These are phyloP conservation scores for Apocheima hispidaria DNA, from an alignment of 2,888 invertebrate species.

Conservation along the genomic window DNA sequence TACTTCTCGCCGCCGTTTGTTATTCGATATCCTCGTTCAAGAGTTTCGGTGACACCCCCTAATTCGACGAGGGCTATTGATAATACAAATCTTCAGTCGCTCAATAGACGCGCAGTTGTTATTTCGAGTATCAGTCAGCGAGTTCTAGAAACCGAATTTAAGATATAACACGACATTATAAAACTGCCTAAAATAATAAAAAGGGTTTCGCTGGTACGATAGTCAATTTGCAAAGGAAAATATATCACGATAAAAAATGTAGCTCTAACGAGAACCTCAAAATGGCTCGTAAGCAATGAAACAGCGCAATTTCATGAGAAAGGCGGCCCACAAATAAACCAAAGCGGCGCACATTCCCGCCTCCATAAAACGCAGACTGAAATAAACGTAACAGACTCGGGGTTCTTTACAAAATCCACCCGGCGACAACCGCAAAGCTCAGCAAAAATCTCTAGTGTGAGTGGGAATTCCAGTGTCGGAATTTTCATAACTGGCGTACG, in stretches of 20 bases:
- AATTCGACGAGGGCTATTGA: conserved; percentile 50
- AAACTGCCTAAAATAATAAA: conserved; percentile 57
- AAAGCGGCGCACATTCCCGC: conserved; percentile 82
- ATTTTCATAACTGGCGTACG: conserved; percentile 82
- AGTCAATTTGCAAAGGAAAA: conserved; percentile 72
- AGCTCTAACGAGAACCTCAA: conserved; percentile 78
- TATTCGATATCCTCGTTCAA: conserved; percentile 62
- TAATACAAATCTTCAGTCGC: conserved; percentile 40
- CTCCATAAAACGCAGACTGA: conserved; percentile 81
- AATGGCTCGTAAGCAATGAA: conserved; percentile 83
- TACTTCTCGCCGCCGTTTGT: conserved; percentile 67
- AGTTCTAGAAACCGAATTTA: conserved; percentile 40
- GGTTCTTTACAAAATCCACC: conserved; percentile 79
- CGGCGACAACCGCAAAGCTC: conserved; percentile 80
- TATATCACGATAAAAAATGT: conserved; percentile 77
- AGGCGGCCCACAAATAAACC: conserved; percentile 82
- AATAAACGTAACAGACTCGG: conserved; percentile 80
- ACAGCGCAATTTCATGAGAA: conserved; percentile 83
- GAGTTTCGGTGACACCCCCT: conserved; percentile 53
- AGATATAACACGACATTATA: conserved; percentile 44
- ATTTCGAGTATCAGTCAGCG: conserved; percentile 30
- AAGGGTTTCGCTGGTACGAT: conserved; percentile 52
- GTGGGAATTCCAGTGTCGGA: conserved; percentile 78
- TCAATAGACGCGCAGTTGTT: conserved; percentile 42
- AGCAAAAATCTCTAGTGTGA: conserved; percentile 82